These are phyloP conservation scores for Canis aureus DNA, from an alignment of 2,113 vertebrate species.

Conservation along the genomic window DNA sequence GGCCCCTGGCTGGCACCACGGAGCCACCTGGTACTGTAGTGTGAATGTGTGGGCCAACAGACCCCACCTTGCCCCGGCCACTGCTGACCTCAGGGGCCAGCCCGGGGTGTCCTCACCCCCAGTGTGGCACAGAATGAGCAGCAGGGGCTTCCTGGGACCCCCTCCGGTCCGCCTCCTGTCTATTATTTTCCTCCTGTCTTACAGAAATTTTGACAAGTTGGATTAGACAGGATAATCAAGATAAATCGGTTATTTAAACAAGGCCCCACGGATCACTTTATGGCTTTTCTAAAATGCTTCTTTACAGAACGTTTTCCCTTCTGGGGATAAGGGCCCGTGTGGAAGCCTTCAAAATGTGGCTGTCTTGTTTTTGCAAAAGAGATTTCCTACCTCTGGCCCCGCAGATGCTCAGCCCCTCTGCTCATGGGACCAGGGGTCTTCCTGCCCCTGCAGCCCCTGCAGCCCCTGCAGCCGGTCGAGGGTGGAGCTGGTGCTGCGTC, in stretches of 20 bases:
- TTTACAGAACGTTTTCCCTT: background rate
- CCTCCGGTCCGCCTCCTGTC: background rate
- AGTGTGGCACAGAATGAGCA: background rate
- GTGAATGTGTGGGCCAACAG: background rate
- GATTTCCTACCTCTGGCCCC: background rate
- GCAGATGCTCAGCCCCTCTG: background rate
- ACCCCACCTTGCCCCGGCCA: background rate
- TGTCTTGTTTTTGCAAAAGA: background rate
- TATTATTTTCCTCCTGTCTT: slow-evolving; percentile 60
- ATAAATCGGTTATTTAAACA: slow-evolving; percentile 79
- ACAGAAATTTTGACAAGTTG: slow-evolving; percentile 70
- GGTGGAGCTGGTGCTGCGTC: too few relatives aligned
- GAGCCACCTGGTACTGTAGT: background rate
- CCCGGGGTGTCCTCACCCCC: background rate
- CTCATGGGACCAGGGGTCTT: background rate
- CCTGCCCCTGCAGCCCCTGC: too few relatives aligned
- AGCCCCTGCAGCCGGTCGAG: too few relatives aligned
- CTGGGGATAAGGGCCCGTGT: background rate
- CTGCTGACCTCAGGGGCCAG: background rate
- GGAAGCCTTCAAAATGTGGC: background rate
- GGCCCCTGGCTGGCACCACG: background rate
- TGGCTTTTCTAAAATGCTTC: slow-evolving; percentile 55
- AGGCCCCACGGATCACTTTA: slow-evolving; percentile 45
- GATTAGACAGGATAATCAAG: slow-evolving; percentile 75
- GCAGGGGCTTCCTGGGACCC: background rate